phyloP scores from a whole-genome alignment of 2,797 vertebrate species.

The Hydrolagus colliei region DNA sequence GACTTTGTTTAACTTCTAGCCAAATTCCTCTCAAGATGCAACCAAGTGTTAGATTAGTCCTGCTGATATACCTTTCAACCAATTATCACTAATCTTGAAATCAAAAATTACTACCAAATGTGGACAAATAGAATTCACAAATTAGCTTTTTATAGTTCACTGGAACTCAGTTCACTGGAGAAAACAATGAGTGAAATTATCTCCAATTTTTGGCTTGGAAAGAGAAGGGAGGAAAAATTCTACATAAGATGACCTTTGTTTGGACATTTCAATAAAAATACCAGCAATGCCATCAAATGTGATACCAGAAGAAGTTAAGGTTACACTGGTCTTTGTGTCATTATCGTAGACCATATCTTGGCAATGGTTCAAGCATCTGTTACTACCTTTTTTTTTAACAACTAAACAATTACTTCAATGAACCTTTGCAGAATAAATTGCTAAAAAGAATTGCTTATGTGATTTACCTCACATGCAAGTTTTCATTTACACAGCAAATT shows the following conservation, averaged over 20 bases:
- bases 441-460: constrained; percentile 19
- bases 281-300: not conserved
- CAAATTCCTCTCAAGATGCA: too few species aligned
- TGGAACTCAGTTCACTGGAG: not conserved
- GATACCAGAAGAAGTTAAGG: constrained; percentile 18
- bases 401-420: constrained; percentile 26
- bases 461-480: constrained; percentile 20
- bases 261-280: constrained; percentile 14
- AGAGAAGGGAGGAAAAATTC: too few species aligned
- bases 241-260: constrained; percentile 8
- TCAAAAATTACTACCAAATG: constrained; percentile 18
- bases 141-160: not conserved
- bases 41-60: too few species aligned
- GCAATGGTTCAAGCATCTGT: constrained; percentile 22
- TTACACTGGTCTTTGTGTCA: not conserved
- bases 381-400: not conserved
- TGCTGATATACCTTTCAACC: not conserved
- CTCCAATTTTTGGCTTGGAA: too few species aligned
- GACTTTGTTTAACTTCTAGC: too few species aligned
- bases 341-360: constrained; percentile 26
- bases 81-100: constrained; percentile 11
- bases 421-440: constrained; percentile 8
- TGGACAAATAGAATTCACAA: not conserved
- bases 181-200: not conserved
- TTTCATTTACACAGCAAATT: not conserved